phyloP scores from a whole-genome alignment of 2,113 vertebrate species.

The Alligator sinensis region DNA sequence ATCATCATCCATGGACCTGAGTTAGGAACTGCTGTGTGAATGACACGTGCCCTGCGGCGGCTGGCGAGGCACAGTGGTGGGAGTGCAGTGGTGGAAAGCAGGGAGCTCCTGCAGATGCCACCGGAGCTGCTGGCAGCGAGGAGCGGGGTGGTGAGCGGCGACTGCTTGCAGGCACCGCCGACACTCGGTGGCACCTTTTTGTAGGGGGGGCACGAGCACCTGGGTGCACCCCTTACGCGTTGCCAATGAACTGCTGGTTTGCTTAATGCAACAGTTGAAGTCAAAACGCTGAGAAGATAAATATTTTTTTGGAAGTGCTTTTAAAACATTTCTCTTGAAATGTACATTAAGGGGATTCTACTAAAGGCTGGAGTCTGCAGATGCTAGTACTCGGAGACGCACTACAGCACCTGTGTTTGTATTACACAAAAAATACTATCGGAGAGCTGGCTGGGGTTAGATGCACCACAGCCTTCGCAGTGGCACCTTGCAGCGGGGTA shows the following conservation, averaged over 20 bases:
- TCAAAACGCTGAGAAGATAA: accelerated
- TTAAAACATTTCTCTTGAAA: too few relatives aligned
- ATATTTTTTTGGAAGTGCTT: neutral
- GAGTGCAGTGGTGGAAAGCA: too few relatives aligned
- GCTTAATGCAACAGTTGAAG: accelerated
- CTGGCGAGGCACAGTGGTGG: too few relatives aligned
- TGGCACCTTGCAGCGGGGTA: accelerated
- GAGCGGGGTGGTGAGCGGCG: too few relatives aligned
- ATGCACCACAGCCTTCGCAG: neutral
- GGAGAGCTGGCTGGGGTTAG: neutral
- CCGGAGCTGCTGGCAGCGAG: too few relatives aligned
- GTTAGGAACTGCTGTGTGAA: accelerated
- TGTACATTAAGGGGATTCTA: neutral
- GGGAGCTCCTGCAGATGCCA: too few relatives aligned
- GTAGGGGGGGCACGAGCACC: too few relatives aligned
- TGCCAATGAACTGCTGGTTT: too few relatives aligned
- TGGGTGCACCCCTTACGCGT: too few relatives aligned
- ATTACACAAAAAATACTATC: accelerated
- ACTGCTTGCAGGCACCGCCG: too few relatives aligned
- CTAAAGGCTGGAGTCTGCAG: accelerated
- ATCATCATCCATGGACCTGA: accelerated
- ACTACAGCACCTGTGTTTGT: accelerated
- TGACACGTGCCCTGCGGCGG: too few relatives aligned
- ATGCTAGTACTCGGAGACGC: accelerated
- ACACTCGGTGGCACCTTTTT: too few relatives aligned